Base-by-base conservation (phyloP, 35 echinoderm and acorn worm genomes). In the Apostichopus japonicus region DNA sequence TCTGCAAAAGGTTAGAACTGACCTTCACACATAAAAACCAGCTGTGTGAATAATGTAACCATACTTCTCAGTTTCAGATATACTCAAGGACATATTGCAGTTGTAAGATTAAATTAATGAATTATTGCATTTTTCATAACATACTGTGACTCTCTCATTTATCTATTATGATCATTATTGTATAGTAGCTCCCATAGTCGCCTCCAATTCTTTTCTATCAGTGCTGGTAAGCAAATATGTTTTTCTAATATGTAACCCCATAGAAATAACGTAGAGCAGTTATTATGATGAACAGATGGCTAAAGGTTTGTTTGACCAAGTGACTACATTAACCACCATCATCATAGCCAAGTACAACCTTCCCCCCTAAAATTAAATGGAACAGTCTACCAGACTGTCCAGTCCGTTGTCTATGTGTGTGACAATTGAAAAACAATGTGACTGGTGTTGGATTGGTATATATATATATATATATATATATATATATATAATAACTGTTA, bases 221-320 rank as follows among this genome's bases (percentile, higher is more conserved):
- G 23, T 15, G 8, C 25, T 44, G 13, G 79, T 82, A 82, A 82
- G 16, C 54, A 82, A 82, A 33, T 15, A 7, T 52, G 13, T 80
- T 80, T 80, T 27, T 80, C 23, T 82, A 82, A 19, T 75, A 75
- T 75, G 71, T 75, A 75, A 75, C 63, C 13, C 71, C 55, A 55
- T 19, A 83, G 9, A 83, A 14, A 83, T 8, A 55, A 6, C 17
- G 80, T 15, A 83, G 80, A 44, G 33, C 33, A 4, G 33, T 44
- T 44, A 44, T 55, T 22, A 55, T 51, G 10, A 88, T 14, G 22
- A 88, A 88, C 86, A 88, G 86, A 88, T 88, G 86, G 86, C 86
- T 88, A 88, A 88, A 88, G 86, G 86, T 88, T 88, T 88, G 86
- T 88, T 88, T 88, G 86, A 88, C 86, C 86, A 88, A 88, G 86